These are phyloP conservation scores for Strigamia maritima DNA, from an alignment of 2,888 invertebrate genomes.

Conservation along the genomic window DNA sequence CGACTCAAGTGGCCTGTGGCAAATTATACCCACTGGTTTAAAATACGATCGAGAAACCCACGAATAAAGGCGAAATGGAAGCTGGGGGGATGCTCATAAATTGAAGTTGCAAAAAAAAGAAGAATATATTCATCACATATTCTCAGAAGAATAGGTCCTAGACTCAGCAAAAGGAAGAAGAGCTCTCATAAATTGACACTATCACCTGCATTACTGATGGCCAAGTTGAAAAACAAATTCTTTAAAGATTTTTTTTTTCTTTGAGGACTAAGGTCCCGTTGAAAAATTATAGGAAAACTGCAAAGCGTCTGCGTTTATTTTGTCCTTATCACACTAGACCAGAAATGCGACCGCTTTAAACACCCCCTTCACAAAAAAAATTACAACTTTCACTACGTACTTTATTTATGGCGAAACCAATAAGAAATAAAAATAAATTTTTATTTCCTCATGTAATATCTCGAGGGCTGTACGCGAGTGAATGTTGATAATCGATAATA, in stretches of 20 bases:
- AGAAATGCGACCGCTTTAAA: background rate
- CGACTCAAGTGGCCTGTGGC: constrained; percentile 22
- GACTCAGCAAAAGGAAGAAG: constrained; percentile 16
- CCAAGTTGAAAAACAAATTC: constrained; percentile 25
- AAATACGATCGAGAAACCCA: constrained; percentile 5
- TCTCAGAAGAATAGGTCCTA: background rate
- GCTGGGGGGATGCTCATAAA: background rate
- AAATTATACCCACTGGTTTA: constrained; percentile 25
- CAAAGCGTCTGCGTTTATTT: constrained; percentile 16
- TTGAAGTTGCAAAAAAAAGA: background rate
- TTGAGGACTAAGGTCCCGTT: background rate
- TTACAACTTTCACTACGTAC: background rate
- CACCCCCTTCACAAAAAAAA: background rate
- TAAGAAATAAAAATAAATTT: background rate
- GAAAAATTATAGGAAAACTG: constrained; percentile 25
- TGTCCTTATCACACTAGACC: constrained; percentile 7
- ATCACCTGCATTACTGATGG: constrained; percentile 24
- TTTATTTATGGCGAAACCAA: background rate
- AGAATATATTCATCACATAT: constrained; percentile 16
- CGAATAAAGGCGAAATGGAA: constrained; percentile 1
- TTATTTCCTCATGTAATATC: background rate
- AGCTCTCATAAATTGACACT: constrained; percentile 22
- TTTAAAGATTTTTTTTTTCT: background rate
- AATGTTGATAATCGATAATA: no score
- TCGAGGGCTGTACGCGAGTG: background rate